Conservation (phyloP, 2,888 invertebrate genomes). For the Pollenia griseotomentosa region DNA sequence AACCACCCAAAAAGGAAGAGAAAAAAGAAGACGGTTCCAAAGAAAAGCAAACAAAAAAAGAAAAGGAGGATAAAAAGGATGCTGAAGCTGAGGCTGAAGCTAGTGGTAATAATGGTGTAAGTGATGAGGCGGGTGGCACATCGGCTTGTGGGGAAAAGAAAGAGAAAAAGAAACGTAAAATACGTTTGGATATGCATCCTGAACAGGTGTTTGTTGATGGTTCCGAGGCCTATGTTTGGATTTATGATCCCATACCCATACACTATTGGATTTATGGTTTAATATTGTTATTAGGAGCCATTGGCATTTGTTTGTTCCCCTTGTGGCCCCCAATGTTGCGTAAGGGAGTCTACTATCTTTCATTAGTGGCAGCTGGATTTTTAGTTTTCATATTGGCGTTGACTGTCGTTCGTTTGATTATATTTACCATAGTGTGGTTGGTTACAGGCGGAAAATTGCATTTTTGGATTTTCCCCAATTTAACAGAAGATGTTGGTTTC, state of each 20-base stretch:
- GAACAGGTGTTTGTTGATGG: slow-evolving; percentile 97
- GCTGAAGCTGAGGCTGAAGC: slow-evolving; percentile 78
- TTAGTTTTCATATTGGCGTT: slow-evolving; percentile 96
- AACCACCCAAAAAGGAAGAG: slow-evolving; percentile 77
- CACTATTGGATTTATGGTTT: slow-evolving; percentile 98
- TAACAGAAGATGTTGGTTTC: slow-evolving; percentile 99
- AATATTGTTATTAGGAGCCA: slow-evolving; percentile 94
- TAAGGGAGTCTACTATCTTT: slow-evolving; percentile 98
- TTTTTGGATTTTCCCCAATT: slow-evolving; percentile 99
- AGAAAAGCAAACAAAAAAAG: slow-evolving; percentile 66
- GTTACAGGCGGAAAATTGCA: slow-evolving; percentile 95
- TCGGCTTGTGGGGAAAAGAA: slow-evolving; percentile 75
- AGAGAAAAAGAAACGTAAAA: slow-evolving; percentile 92
- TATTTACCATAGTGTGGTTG: slow-evolving; percentile 96
- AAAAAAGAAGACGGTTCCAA: slow-evolving; percentile 59
- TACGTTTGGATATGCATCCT: slow-evolving; percentile 98
- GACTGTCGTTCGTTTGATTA: slow-evolving; percentile 93
- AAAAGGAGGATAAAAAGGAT: slow-evolving; percentile 78
- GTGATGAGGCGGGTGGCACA: slow-evolving; percentile 72
- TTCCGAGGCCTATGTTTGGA: slow-evolving; percentile 98
- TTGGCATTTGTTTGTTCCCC: slow-evolving; percentile 98
- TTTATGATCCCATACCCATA: slow-evolving; percentile 97
- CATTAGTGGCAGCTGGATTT: slow-evolving; percentile 97
- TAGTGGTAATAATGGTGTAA: slow-evolving; percentile 74
- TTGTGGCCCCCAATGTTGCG: slow-evolving; percentile 98